A percentile compares a stretch with the other conserved stretches of the same genome.
phyloP scores from a whole-genome alignment of 2,797 vertebrate genomes.

The Sebastes kiyomatsui region DNA sequence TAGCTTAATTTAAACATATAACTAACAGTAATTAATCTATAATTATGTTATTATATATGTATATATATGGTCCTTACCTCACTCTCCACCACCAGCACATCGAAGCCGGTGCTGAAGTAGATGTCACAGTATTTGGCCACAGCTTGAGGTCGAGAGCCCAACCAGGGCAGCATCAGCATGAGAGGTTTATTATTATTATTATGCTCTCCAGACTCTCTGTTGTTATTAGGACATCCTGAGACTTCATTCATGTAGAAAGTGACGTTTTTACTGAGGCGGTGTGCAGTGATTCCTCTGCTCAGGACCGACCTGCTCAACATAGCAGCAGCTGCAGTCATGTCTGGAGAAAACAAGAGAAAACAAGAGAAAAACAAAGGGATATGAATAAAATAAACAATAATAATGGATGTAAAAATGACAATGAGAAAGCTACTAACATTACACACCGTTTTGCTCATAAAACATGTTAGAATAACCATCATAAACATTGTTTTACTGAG shows the following conservation, averaged over 20 bases:
- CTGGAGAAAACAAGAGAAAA: background rate
- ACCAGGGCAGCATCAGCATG: slow-evolving; percentile 81
- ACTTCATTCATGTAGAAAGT: slow-evolving; percentile 72
- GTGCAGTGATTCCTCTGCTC: slow-evolving; percentile 62
- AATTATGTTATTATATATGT: too few species aligned
- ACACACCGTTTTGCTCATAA: too few species aligned
- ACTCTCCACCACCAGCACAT: slow-evolving; percentile 80
- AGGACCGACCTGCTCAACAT: slow-evolving; percentile 59
- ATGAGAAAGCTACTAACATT: too few species aligned
- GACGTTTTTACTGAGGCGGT: slow-evolving; percentile 73
- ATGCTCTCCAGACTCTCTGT: background rate
- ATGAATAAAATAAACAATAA: too few species aligned
- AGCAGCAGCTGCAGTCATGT: background rate
- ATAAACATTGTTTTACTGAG: too few species aligned
- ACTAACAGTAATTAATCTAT: background rate
- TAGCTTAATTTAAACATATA: background rate
- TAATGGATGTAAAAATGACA: too few species aligned
- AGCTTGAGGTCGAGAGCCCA: slow-evolving; percentile 71
- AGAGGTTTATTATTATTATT: slow-evolving; percentile 53
- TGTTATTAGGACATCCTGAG: background rate
- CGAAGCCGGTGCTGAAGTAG: slow-evolving; percentile 76
- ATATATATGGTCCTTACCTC: slow-evolving; percentile 33
- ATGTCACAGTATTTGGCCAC: slow-evolving; percentile 78
- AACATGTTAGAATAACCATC: too few species aligned
- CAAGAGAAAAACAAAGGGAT: background rate